Conservation (phyloP, 2,888 invertebrate species). For the Empis livida region DNA sequence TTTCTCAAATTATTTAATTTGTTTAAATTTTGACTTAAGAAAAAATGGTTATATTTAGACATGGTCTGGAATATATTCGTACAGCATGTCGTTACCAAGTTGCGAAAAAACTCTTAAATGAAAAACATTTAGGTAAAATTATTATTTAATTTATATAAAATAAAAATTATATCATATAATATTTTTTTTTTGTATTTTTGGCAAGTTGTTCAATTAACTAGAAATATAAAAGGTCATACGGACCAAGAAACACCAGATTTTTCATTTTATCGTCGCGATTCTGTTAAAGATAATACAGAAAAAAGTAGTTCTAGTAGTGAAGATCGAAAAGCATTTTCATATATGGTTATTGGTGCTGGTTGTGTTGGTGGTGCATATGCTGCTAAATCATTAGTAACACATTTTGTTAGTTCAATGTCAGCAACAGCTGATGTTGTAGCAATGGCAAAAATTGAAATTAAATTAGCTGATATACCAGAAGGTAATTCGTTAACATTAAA, state of each 20-base stretch:
- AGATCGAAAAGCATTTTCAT: constrained; percentile 27
- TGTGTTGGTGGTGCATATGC: constrained; percentile 62
- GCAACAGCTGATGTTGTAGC: constrained; percentile 85
- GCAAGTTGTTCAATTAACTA: too few species aligned
- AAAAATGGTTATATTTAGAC: too few species aligned
- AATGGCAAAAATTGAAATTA: constrained; percentile 81
- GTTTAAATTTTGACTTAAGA: too few species aligned
- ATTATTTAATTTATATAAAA: too few species aligned
- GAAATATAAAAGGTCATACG: constrained; percentile 42
- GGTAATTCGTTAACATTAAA: constrained; percentile 82
- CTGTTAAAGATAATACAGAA: neutral
- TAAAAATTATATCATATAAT: too few species aligned
- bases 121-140: too few species aligned
- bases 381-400: constrained; percentile 63
- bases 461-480: constrained; percentile 74
- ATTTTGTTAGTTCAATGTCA: constrained; percentile 62
- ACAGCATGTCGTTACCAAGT: too few species aligned
- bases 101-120: too few species aligned
- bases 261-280: constrained; percentile 52
- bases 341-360: constrained; percentile 44
- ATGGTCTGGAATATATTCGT: too few species aligned
- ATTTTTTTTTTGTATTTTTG: too few species aligned
- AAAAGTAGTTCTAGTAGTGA: neutral
- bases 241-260: constrained; percentile 78
- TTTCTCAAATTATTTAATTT: too few species aligned